Base-by-base conservation (phyloP, 2,888 invertebrate genomes). In the Cerceris ruficornis region DNA sequence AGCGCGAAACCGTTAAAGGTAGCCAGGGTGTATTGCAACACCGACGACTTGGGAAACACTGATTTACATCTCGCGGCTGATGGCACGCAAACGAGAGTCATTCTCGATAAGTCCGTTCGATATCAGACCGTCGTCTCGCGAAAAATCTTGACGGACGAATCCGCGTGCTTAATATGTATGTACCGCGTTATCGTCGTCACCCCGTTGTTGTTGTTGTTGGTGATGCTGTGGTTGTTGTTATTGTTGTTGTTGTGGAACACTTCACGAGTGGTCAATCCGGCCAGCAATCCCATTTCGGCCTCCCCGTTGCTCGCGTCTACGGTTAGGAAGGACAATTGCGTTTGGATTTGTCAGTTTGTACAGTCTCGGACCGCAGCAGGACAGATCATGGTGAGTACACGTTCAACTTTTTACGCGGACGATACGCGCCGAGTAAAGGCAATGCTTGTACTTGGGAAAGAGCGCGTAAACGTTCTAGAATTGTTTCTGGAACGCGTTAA, bases 121-220 rank as follows among this genome's bases (percentile, higher is more conserved):
- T 66, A 88, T 91, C 89, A 93, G 76, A 93, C 93, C 50, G 93
- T 92, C 54, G 93, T 93, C 79, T 93, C 93, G 14, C 93, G 92
- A 75, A 93, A 93, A 69, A 93, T 92, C 84, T 92, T 92, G 60
- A 92, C 91, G 70, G 92, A 89, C 39, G 92, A 90, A 72, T 92
- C 92, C 42, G 92, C 91, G 78, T 93, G 92, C 80, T 91, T 92
- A 70, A 93, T 91, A 82, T 93, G 92, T 76, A 93, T 92, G 85
- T 93, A 93, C 66, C 92, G 91, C 43, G 92, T 92, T 78, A 92
- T 91, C 70, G 92, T 92, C 2, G 91, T 89, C 75, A 89, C 90
- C 82, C 88, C 87, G 85, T 87, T 84, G 66, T 85, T 77, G 66
- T 72, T 82, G 75, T 77, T 79, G 75, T 76, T 67, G 80, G 90